These are phyloP conservation scores for Drosophila anomalata DNA, from an alignment of 2,888 invertebrate genomes.

Conservation along the genomic window DNA sequence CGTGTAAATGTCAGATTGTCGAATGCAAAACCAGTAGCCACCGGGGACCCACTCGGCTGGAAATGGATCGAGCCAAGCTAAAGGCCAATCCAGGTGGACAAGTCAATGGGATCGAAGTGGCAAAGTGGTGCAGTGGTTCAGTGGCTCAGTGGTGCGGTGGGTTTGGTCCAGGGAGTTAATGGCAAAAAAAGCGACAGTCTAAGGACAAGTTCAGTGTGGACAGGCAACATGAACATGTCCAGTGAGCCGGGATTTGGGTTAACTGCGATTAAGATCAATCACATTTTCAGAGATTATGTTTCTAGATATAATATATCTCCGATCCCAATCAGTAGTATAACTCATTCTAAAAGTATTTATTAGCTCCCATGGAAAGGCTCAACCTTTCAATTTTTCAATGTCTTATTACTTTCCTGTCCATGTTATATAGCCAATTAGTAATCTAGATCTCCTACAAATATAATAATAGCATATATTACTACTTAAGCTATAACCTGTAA, in stretches of 20 bases:
- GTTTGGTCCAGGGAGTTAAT: neutral
- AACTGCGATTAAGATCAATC: constrained; percentile 37
- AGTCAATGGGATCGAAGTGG: constrained; percentile 40
- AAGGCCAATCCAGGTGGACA: constrained; percentile 70
- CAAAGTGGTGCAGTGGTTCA: constrained; percentile 8
- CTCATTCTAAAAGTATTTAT: neutral
- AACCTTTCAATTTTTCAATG: neutral
- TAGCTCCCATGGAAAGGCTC: neutral
- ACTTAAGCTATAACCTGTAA: neutral
- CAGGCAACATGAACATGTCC: constrained; percentile 46
- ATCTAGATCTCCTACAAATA: neutral
- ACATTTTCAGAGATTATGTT: neutral
- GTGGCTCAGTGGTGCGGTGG: neutral
- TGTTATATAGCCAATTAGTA: neutral
- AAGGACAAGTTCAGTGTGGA: constrained; percentile 48
- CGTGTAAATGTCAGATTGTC: constrained; percentile 70
- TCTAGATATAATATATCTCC: neutral
- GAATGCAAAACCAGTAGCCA: constrained; percentile 70
- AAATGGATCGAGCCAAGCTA: constrained; percentile 68
- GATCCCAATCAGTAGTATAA: neutral
- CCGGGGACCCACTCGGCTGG: constrained; percentile 58
- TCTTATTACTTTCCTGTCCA: neutral
- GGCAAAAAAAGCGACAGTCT: constrained; percentile 19
- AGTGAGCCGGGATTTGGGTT: constrained; percentile 40
- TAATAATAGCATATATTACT: neutral